Base-by-base conservation (phyloP, 2,888 invertebrate species). In the Dione juno region DNA sequence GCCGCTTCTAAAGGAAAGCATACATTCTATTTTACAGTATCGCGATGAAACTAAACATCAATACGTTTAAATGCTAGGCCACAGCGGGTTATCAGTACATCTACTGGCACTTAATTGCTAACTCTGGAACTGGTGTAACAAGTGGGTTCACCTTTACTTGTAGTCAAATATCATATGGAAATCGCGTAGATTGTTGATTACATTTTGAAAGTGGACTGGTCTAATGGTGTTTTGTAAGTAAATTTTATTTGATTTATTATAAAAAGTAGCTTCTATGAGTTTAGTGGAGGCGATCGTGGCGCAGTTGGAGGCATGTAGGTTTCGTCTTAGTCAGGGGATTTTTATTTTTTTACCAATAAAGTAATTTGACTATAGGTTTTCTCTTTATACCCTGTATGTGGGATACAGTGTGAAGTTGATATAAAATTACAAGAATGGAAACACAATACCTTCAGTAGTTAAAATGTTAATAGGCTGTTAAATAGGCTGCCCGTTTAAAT, bases 151-250 rank as follows among this genome's bases (percentile, higher is more conserved):
- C 69, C 57, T 69, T 69, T 64, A 43, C 43, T 19, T 66, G 35
- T 64, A 64, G 37, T 64, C 40, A 64, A 65, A 69, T 69, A 69
- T 65, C 69, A 69, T 65, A 57, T 69, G 63, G 69, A 57, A 65
- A 69, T 69, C 53, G 57, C 13, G 28, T 16, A 65, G 66, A 66
- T 54, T 40, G 40, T 21, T 19, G 64, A 64, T 64, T 37, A 50
- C 19, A 1, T 19, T 52, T 61, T 35, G 61, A 61, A 61, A 45
- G 45, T 61, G 9, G 40, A 58, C 40, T 41, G 43, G 61, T 3
- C 41, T 41, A 41, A 11, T 40, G 54, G 61, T 7, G 11, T 50
- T 57, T 57, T 57, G 11, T 37, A 3, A 37, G 37, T 57, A 9
- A 9, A 54, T 54, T 54, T 54, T 35, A 54, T 35, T 28, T 28